phyloP scores from a whole-genome alignment of 2,113 vertebrate genomes.

The Burhinus bistriatus region DNA sequence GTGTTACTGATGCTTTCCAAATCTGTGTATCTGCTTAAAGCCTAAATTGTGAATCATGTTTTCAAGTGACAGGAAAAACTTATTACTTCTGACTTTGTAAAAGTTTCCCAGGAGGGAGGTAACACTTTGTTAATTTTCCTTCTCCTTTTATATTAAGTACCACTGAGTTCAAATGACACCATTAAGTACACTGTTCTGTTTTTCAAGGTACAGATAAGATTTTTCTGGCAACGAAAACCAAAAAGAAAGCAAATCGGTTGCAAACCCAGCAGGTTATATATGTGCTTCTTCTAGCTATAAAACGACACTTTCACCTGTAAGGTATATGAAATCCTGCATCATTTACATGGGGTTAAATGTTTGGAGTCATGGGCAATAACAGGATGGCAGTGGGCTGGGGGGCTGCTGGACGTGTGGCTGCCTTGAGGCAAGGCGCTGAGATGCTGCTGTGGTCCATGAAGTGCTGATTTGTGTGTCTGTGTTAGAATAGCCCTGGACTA shows the following conservation, averaged over 20 bases:
- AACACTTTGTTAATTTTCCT: background rate
- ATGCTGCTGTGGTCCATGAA: background rate
- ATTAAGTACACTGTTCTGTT: background rate
- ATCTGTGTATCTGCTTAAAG: background rate
- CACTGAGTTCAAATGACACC: background rate
- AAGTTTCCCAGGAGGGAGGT: background rate
- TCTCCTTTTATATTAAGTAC: background rate
- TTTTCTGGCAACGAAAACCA: background rate
- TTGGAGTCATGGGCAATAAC: background rate
- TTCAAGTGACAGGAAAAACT: background rate
- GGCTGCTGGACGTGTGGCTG: background rate
- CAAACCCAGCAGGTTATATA: background rate
- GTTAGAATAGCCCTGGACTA: background rate
- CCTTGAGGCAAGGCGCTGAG: fast-evolving
- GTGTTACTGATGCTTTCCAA: background rate
- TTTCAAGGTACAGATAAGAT: background rate
- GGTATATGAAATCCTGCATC: background rate
- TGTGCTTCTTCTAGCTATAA: background rate
- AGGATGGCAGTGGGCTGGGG: background rate
- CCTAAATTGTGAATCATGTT: background rate
- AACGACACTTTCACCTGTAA: background rate
- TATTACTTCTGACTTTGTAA: background rate
- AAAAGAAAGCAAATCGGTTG: background rate
- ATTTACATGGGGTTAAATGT: background rate
- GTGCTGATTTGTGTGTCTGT: fast-evolving